Percentiles rank a stretch among this genome's conserved stretches.
Conservation (phyloP, 2,113 vertebrate species). For the Xiphias gladius region DNA sequence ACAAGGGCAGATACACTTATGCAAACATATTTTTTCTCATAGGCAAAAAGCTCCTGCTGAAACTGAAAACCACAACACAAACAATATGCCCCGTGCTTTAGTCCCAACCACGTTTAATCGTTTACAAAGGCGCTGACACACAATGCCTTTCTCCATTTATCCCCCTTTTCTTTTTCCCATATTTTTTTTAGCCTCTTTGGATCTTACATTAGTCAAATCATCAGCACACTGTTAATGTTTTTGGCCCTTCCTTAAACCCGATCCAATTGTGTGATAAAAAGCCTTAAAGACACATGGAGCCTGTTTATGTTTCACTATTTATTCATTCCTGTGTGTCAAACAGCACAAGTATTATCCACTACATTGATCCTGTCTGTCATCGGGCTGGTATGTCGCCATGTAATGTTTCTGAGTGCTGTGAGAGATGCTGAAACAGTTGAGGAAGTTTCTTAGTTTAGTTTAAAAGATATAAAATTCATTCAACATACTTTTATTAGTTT, state of each 20-base stretch:
- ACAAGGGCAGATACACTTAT: slow-evolving; percentile 45
- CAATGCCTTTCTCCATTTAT: slow-evolving; percentile 41
- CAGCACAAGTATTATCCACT: slow-evolving; percentile 32
- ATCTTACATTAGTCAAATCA: slow-evolving; percentile 47
- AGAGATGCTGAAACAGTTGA: slow-evolving; percentile 66
- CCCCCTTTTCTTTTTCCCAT: slow-evolving; percentile 5
- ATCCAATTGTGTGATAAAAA: slow-evolving; percentile 69
- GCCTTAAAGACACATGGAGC: slow-evolving; percentile 54
- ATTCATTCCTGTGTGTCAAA: slow-evolving; percentile 41
- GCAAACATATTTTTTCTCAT: slow-evolving; percentile 69
- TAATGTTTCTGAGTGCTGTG: not conserved
- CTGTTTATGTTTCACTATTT: slow-evolving; percentile 74
- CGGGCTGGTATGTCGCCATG: slow-evolving; percentile 42
- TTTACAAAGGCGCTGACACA: slow-evolving; percentile 59
- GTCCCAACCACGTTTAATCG: slow-evolving; percentile 54
- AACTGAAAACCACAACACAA: slow-evolving; percentile 75
- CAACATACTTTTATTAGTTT: not conserved
- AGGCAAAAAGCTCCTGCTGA: slow-evolving; percentile 56
- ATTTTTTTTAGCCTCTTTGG: slow-evolving; percentile 30
- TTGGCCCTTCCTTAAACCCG: slow-evolving; percentile 47
- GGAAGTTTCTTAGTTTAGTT: slow-evolving; percentile 5
- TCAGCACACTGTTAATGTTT: slow-evolving; percentile 45
- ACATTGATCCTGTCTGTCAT: slow-evolving; percentile 58
- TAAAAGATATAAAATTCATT: not conserved
- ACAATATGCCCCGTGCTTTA: slow-evolving; percentile 52